Conservation (phyloP, 2,797 vertebrate species). For the Eremophila alpestris region DNA sequence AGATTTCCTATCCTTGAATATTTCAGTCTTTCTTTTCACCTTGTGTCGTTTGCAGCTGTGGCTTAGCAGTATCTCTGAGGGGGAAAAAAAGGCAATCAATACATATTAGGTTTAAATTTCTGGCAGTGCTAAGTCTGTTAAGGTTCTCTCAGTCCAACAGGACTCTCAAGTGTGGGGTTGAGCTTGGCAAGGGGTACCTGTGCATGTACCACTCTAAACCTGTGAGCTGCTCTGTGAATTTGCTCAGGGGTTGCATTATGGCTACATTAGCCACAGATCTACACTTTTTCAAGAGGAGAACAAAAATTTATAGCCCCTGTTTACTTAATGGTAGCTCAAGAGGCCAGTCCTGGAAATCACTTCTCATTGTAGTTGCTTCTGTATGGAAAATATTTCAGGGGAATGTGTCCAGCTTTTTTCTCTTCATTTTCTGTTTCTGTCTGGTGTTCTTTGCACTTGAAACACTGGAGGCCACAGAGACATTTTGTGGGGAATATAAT, state of each 20-base stretch:
- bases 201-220: neutral
- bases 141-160: neutral
- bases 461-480: neutral
- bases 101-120: neutral
- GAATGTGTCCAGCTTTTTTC: neutral
- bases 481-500: neutral
- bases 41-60: neutral
- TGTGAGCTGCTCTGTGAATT: rapidly evolving
- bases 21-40: neutral
- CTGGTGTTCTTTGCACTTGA: neutral
- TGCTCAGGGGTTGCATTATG: neutral
- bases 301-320: neutral
- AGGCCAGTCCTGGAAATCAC: neutral
- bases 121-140: neutral
- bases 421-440: neutral
- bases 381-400: neutral
- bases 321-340: neutral
- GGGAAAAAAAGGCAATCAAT: neutral
- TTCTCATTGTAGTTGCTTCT: neutral
- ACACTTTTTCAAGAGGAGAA: neutral
- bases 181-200: neutral
- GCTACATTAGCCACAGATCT: neutral
- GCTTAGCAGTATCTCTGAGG: neutral
- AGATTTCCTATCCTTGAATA: neutral
- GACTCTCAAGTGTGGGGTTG: neutral